Evolutionary conservation across 2,797 vertebrate species (phyloP), one percentile per base, ranked within the genome.

Genomic region (Sebastolobus altivelis): DNA sequence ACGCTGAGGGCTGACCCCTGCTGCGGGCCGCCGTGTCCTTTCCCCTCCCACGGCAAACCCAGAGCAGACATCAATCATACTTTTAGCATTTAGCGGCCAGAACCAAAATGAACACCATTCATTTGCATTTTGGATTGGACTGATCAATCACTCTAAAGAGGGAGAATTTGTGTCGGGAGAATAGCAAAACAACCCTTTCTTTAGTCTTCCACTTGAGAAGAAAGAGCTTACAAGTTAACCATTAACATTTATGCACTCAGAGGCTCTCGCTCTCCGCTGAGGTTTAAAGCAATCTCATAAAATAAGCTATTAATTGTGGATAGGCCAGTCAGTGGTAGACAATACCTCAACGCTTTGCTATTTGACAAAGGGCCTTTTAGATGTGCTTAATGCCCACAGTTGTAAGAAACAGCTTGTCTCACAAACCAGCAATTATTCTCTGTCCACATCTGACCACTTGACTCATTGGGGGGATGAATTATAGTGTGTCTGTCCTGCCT

Each of bases 221-320:
- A 65, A 65, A 29, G 31, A 55, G 33, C 62, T 62, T 37, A n/a
- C 22, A 70, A 80, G 81, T 83, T 79, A 68, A 22, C 43, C 43
- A 75, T 83, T 87, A 87, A 85, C 79, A 68, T 88, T 66, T 55
- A 81, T 62, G 35, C 61, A 72, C 72, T 81, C 13, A 10, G 40
- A 77, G 16, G 22, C 63, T 58, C 60, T 49, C 8, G 18, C 46
- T 52, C 46, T 20, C 18, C 2, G 46, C 46, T 0, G 40, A 10
- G 20, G 25, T 81, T 88, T 65, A 83, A 81, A 88, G 49, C 37
- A 63, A 33, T 18, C 69, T 81, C 58, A 69, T 87, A 86, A 83
- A 89, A 85, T 40, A 46, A 59, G 77, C 77, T 55, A 56, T 88
- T 86, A 72, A 75, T 84, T 80, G 62, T 84, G 61, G 88, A 80